A percentile compares a stretch with the other conserved stretches of the same genome.
These are phyloP conservation scores for Ariopsis seemanni DNA, from an alignment of 2,113 vertebrate species.

Conservation along the genomic window DNA sequence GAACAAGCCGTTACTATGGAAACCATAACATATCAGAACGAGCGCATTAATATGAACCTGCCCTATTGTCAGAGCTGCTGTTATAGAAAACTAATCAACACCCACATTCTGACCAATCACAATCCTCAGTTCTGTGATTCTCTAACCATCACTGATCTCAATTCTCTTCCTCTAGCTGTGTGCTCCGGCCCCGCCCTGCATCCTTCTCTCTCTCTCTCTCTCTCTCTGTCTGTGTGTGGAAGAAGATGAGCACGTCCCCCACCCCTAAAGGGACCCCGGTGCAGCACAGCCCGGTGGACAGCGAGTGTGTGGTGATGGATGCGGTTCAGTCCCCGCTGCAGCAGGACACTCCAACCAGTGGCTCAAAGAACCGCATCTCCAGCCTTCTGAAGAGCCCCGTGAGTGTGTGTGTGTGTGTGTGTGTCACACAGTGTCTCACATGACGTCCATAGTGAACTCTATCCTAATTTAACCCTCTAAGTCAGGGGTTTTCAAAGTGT, in stretches of 20 bases:
- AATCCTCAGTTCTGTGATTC: neutral
- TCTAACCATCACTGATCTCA: slow-evolving; percentile 14
- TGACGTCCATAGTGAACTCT: neutral
- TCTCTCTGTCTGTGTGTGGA: slow-evolving; percentile 38
- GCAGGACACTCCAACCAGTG: slow-evolving; percentile 79
- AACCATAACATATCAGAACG: neutral
- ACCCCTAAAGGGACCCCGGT: slow-evolving; percentile 73
- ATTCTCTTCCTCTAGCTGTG: slow-evolving; percentile 29
- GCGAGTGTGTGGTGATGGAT: slow-evolving; percentile 72
- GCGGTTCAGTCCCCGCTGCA: slow-evolving; percentile 69
- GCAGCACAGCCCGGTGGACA: slow-evolving; percentile 78
- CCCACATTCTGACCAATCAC: neutral
- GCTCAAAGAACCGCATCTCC: slow-evolving; percentile 89
- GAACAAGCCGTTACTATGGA: neutral
- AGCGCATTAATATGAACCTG: no score
- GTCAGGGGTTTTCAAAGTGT: no score
- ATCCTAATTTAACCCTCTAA: neutral
- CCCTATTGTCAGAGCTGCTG: no score
- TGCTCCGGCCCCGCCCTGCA: neutral
- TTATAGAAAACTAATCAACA: no score
- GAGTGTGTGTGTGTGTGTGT: slow-evolving; percentile 44
- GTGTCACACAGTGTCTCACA: neutral
- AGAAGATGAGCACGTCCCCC: slow-evolving; percentile 75
- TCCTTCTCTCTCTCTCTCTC: slow-evolving; percentile 35
- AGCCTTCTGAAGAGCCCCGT: slow-evolving; percentile 92